These are phyloP conservation scores for Gymnocypris eckloni DNA, from an alignment of 2,797 vertebrate species.

Conservation along the genomic window DNA sequence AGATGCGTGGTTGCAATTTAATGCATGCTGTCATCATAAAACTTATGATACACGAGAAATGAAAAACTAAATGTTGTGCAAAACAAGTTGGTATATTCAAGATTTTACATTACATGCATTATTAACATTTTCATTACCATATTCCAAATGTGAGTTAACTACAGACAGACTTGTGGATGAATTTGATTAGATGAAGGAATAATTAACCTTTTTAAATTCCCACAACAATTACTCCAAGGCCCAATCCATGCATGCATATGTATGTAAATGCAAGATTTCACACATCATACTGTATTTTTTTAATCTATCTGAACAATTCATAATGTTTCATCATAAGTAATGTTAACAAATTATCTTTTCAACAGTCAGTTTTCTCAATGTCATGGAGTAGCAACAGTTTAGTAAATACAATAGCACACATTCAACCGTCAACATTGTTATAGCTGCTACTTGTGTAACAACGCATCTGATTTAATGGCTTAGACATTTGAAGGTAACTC, in stretches of 20 bases:
- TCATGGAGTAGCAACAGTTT: neutral
- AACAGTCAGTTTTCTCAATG: neutral
- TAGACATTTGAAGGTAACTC: neutral
- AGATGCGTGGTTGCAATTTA: conserved; percentile 23
- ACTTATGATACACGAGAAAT: neutral
- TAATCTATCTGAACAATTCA: neutral
- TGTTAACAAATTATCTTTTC: neutral
- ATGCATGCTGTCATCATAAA: conserved; percentile 22
- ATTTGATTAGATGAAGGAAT: neutral
- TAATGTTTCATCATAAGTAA: neutral
- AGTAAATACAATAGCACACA: conserved; percentile 9
- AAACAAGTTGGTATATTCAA: neutral
- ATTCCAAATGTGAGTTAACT: neutral
- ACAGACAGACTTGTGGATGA: neutral
- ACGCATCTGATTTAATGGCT: neutral
- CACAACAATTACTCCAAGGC: neutral
- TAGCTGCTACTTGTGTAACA: neutral
- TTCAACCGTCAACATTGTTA: conserved; percentile 14
- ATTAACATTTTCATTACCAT: conserved; percentile 3
- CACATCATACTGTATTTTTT: neutral
- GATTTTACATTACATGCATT: neutral
- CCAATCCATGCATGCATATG: neutral
- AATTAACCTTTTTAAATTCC: neutral
- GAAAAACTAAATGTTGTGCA: neutral
- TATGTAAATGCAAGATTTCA: neutral